Evolutionary conservation across 1,140 invertebrate species (phyloP).

Genomic region (Sarcophaga bullata): DNA sequence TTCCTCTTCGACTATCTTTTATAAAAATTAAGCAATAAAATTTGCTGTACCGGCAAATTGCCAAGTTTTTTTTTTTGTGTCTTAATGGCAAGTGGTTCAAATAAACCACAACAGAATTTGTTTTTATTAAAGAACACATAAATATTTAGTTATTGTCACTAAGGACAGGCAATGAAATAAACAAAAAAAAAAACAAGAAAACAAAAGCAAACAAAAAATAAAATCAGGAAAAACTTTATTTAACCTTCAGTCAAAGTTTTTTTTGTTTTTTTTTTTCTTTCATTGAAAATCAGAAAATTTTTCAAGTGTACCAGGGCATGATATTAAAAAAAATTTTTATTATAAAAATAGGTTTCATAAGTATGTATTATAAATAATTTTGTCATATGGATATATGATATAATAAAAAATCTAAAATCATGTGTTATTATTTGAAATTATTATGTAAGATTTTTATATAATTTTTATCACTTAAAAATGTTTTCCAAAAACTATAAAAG

Average conservation of each 20-base stretch:
- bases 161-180: neutral
- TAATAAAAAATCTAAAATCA: too few species aligned
- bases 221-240: neutral
- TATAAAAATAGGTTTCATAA: too few species aligned
- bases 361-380: too few species aligned
- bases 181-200: neutral
- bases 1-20: neutral
- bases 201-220: too few species aligned
- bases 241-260: conserved; percentile 18
- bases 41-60: conserved; percentile 15
- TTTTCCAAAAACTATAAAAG: too few species aligned
- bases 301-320: neutral
- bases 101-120: neutral
- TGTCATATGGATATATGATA: too few species aligned
- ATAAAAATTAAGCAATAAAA: conserved; percentile 5
- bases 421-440: too few species aligned
- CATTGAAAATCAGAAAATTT: neutral
- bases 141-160: conserved; percentile 17
- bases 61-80: conserved; percentile 21
- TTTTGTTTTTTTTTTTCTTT: neutral
- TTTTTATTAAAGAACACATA: conserved; percentile 16
- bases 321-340: too few species aligned
- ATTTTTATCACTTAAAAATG: too few species aligned
- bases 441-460: too few species aligned
- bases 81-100: conserved; percentile 1